phyloP scores from a whole-genome alignment of 2,797 vertebrate species.

The Thripadectes ignobilis region DNA sequence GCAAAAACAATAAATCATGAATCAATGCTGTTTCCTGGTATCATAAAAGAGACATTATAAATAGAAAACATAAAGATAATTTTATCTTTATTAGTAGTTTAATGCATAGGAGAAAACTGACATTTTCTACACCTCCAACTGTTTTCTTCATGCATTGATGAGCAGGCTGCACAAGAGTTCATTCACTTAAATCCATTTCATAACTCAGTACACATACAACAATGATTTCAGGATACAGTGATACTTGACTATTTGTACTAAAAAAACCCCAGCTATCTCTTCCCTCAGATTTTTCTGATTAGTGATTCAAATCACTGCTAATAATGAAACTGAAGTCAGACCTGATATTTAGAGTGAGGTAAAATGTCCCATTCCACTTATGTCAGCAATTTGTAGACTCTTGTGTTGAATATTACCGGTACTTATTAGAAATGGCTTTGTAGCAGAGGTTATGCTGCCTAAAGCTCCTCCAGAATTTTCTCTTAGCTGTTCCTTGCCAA shows the following conservation, averaged over 20 bases:
- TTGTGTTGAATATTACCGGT: background rate
- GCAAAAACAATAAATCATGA: slow-evolving; percentile 70
- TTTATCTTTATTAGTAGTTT: slow-evolving; percentile 82
- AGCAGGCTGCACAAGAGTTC: slow-evolving; percentile 75
- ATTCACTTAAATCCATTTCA: slow-evolving; percentile 75
- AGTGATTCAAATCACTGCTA: slow-evolving; percentile 52
- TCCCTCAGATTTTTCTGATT: background rate
- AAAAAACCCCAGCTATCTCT: background rate
- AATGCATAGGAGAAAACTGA: slow-evolving; percentile 78
- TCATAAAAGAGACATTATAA: slow-evolving; percentile 75
- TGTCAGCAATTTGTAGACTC: background rate
- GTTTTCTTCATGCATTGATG: slow-evolving; percentile 82
- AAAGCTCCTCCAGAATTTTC: background rate
- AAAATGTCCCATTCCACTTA: background rate
- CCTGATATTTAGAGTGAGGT: background rate
- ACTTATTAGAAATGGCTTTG: background rate
- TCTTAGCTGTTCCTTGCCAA: background rate
- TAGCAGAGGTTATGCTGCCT: too few relatives aligned
- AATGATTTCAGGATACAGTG: slow-evolving; percentile 55
- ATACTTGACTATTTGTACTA: slow-evolving; percentile 1
- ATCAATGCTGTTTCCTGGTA: slow-evolving; percentile 65
- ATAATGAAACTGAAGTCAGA: slow-evolving; percentile 62
- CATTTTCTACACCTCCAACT: slow-evolving; percentile 78
- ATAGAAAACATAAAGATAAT: slow-evolving; percentile 75
- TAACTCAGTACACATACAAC: slow-evolving; percentile 70